Base-by-base conservation (phyloP, 2,113 vertebrate species). In the Embiotoca jacksoni region DNA sequence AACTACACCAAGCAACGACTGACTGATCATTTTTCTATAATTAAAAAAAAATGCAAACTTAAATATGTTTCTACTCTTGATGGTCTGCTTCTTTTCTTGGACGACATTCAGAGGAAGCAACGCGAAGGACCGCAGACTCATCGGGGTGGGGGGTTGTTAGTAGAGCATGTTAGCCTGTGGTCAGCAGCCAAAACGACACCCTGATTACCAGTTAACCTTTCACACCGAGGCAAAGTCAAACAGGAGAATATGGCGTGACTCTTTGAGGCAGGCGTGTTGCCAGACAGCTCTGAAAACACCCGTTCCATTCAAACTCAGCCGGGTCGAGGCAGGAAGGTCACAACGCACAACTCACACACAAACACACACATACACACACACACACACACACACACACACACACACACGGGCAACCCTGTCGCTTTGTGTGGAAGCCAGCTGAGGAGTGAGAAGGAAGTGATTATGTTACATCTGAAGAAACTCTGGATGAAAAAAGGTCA, bases 151-250 rank as follows among this genome's bases (percentile, higher is more conserved):
- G 61, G 15, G 64, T 36, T 55, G 3, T 57, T 41, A 37, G n/a
- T 41, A 37, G 50, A 73, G 31, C 37, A 66, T 31, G 62, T 3
- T 8, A 32, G 31, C 33, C 39, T 73, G 61, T 79, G 49, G 81
- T 63, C 60, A 23, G 52, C 0, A 1, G 74, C 65, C 73, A 82
- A 64, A 83, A 80, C 3, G 3, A 76, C 71, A 78, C 78, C 68
- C 54, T 67, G 87, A 89, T 79, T 67, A 89, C 73, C 63, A 72
- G 80, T 88, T 88, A 85, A 85, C 86, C 85, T 88, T 88, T 85
- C 33, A 58, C 72, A 77, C 53, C n/a, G 32, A 49, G 54, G 62
- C 80, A 81, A 88, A 86, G 85, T 85, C 79, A 82, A 74, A 79
- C 71, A 62, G 70, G 54, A 58, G 72, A 79, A 66, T 52, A 52